A percentile compares a stretch with the other conserved stretches of the same genome.
These are phyloP conservation scores for Lasiurus borealis DNA, from an alignment of 2,113 vertebrate species.

Conservation along the genomic window DNA sequence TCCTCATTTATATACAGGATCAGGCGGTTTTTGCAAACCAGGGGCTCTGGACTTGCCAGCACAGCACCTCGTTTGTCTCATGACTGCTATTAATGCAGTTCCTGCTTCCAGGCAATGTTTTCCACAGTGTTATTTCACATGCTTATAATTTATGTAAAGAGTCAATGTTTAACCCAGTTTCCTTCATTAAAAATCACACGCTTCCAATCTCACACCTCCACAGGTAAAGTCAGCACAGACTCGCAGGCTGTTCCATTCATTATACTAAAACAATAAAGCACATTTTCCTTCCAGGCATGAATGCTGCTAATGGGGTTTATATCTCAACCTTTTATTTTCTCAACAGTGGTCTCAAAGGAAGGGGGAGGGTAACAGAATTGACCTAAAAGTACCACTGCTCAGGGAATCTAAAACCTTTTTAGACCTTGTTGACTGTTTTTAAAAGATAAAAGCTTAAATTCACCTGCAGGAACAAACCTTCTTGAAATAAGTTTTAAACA, in stretches of 20 bases:
- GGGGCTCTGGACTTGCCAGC: not conserved
- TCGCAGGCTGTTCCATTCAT: not conserved
- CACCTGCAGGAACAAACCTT: not conserved
- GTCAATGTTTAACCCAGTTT: conserved; percentile 58
- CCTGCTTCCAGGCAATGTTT: conserved; percentile 57
- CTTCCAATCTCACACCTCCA: conserved; percentile 48
- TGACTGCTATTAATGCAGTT: conserved; percentile 20
- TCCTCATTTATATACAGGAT: conserved; percentile 56
- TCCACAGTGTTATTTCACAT: conserved; percentile 25
- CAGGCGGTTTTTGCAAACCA: conserved; percentile 34
- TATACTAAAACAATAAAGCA: conserved; percentile 54
- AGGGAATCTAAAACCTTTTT: not conserved
- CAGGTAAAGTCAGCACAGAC: not conserved
- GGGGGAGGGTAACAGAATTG: not conserved
- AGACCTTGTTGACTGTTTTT: not conserved
- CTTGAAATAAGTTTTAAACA: conserved; percentile 5
- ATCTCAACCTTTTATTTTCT: conserved; percentile 33
- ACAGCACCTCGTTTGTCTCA: not conserved
- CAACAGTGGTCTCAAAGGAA: not conserved
- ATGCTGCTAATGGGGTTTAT: conserved; percentile 6
- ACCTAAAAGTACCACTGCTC: not conserved
- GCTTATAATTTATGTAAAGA: conserved; percentile 45
- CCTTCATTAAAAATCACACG: conserved; percentile 55
- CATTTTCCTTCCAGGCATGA: conserved; percentile 42
- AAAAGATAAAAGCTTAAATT: conserved; percentile 11